Percentiles rank a stretch among this genome's conserved stretches.
phyloP scores from a whole-genome alignment of 2,888 invertebrate species.

The Lepidocyrtinus sp. region DNA sequence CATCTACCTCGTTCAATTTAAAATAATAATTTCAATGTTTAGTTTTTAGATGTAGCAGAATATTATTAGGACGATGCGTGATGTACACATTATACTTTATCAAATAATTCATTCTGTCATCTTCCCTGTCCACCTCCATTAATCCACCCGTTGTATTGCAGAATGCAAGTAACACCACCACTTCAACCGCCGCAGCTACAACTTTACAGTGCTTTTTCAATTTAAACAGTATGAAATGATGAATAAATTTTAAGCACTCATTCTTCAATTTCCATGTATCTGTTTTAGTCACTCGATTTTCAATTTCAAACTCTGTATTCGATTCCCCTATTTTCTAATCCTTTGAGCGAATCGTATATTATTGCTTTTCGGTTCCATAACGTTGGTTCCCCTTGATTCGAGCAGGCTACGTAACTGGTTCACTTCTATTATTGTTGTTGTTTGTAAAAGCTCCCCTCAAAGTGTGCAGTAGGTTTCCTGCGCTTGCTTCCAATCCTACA shows the following conservation, averaged over 20 bases:
- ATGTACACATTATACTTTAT: too few species aligned
- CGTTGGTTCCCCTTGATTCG: conserved; percentile 19
- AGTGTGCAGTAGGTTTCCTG: too few species aligned
- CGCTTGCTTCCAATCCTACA: conserved; percentile 13
- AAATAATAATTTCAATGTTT: too few species aligned
- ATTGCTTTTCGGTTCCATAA: conserved; percentile 29
- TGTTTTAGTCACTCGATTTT: conserved; percentile 48
- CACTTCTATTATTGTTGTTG: conserved; percentile 15
- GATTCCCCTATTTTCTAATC: conserved; percentile 33
- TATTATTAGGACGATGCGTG: too few species aligned
- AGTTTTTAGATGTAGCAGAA: too few species aligned
- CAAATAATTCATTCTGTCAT: too few species aligned
- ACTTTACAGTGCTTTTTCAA: too few species aligned
- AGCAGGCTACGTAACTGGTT: conserved; percentile 14
- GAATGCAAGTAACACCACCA: too few species aligned
- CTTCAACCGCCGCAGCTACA: too few species aligned
- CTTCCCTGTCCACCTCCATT: conserved; percentile 11
- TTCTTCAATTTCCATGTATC: conserved; percentile 19
- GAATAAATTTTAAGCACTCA: conserved; percentile 30
- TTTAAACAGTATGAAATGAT: conserved; percentile 31
- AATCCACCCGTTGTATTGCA: conserved; percentile 11
- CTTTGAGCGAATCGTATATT: conserved; percentile 22
- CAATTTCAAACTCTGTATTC: conserved; percentile 43
- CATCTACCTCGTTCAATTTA: too few species aligned
- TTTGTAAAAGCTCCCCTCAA: too few species aligned